Percentiles rank a stretch among this genome's conserved stretches.
Conservation (phyloP, 2,113 vertebrate genomes). For the Leptosomus discolor region DNA sequence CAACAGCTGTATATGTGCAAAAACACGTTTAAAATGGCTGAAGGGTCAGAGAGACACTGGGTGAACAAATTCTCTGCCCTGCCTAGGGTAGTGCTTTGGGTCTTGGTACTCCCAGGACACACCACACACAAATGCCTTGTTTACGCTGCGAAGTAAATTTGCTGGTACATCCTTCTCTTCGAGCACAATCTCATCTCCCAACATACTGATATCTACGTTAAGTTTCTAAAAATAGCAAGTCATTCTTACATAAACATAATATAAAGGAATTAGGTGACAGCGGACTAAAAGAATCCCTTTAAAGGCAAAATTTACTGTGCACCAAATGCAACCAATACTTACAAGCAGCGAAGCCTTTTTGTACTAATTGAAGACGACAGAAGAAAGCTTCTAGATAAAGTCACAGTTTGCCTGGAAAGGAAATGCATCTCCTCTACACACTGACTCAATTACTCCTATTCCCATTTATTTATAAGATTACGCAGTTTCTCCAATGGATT, state of each 20-base stretch:
- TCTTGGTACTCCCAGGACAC: not conserved
- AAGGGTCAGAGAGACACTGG: not conserved
- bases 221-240: not conserved
- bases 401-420: not conserved
- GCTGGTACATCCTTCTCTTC: not conserved
- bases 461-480: not conserved
- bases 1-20: not conserved
- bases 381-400: not conserved
- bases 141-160: not conserved
- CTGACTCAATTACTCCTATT: not conserved
- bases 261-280: conserved; percentile 42
- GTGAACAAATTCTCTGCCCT: not conserved
- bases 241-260: conserved; percentile 18
- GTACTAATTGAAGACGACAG: not conserved
- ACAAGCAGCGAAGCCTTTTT: not conserved
- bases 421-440: conserved; percentile 10
- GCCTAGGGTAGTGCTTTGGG: not conserved
- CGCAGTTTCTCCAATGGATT: not conserved
- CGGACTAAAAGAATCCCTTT: conserved; percentile 7
- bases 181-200: not conserved
- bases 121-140: not conserved
- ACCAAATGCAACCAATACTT: not conserved
- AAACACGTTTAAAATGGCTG: not conserved
- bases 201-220: not conserved
- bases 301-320: not conserved